Evolutionary conservation across 2,888 invertebrate species (phyloP), one percentile per base, ranked within the genome.

Genomic region (Drosophila sordidapex): DNA sequence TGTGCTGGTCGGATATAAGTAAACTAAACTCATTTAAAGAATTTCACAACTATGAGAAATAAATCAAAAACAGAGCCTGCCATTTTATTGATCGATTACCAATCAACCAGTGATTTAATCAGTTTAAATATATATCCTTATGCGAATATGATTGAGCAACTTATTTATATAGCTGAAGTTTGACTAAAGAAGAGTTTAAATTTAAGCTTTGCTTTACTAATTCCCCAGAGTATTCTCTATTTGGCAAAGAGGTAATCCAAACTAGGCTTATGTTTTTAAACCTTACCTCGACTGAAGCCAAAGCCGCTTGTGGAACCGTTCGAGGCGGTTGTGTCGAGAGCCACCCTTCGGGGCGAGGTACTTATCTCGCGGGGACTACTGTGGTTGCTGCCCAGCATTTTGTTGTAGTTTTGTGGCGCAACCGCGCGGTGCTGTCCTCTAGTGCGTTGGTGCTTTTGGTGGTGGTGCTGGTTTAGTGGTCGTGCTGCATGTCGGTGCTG

Each of bases 281-380:
- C 57, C 90, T 91, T 91, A 93, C 93, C 93, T 89, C 92, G 91
- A 84, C 91, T 93, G 59, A 92, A 93, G 86, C 92, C 87, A 68
- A 86, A 86, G 63, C 90, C 90, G 49, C 78, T 91, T 48, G 93
- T 92, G 70, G 92, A 91, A 68, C 90, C 92, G 21, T 56, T 56
- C 65, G 93, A 93, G 56, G 79, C 91, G 56, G 92, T 93, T 46
- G 92, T 92, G 69, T 93, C 93, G 69, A 92, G 91, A 8, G 88
- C 82, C 25, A 81, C 85, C 0, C 90, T 85, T 43, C 92, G 85
- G n/a, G 91, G 88, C 21, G 90, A 85, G 25, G 85, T 81, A 76
- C 91, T 92, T 58, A 89, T 85, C 70, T 91, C 89, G 25, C 89
- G 80, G 43, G 74, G 89, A 69, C 87, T 91, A 76, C 91, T 87